Evolutionary conservation across 2,797 vertebrate species (phyloP).

Genomic region (Spheniscus humboldti): DNA sequence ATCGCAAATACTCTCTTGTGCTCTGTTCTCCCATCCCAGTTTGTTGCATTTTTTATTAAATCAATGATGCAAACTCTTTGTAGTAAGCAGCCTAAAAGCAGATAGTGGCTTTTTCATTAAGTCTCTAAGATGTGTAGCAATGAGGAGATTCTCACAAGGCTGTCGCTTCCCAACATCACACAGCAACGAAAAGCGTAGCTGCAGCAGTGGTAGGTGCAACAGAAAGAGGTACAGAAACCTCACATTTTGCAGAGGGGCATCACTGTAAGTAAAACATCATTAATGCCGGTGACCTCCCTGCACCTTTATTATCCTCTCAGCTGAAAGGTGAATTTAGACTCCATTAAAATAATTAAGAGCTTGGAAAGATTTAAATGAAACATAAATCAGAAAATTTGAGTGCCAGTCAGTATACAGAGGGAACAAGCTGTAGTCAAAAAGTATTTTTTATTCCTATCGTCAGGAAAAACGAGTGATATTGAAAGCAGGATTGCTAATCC

Average conservation of each 20-base stretch:
- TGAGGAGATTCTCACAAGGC: neutral
- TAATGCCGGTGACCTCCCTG: neutral
- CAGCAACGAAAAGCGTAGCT: neutral
- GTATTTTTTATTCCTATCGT: neutral
- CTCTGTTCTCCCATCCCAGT: neutral
- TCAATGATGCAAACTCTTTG: neutral
- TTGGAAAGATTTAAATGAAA: neutral
- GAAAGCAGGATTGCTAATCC: neutral
- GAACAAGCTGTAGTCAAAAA: neutral
- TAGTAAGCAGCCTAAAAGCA: neutral
- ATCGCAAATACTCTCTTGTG: fast-evolving
- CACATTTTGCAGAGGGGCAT: neutral
- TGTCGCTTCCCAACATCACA: neutral
- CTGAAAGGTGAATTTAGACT: neutral
- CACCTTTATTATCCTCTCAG: neutral
- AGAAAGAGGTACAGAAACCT: neutral
- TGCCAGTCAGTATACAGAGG: neutral
- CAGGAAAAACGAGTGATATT: neutral
- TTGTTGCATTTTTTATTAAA: neutral
- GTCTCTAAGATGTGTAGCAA: neutral
- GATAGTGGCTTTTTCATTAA: neutral
- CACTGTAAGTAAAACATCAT: neutral
- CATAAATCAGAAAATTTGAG: neutral
- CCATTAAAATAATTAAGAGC: neutral
- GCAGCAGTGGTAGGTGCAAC: neutral